Percentiles rank a stretch among this genome's conserved stretches.
Evolutionary conservation across 2,113 vertebrate genomes (phyloP).

Genomic region (Bubo blakistoni): DNA sequence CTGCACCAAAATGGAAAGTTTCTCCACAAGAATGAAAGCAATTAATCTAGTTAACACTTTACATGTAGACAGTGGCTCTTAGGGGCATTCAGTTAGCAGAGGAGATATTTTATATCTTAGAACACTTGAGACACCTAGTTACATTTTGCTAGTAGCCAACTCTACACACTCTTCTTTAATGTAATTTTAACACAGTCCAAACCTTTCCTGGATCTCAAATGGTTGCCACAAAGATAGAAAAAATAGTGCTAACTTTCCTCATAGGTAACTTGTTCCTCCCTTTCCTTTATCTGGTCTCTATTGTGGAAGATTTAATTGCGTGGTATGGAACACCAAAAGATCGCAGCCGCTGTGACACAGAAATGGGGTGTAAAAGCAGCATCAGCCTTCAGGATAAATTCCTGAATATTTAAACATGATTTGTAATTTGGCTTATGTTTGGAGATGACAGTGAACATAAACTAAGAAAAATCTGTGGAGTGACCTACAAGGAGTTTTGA

Average conservation of each 20-base stretch:
- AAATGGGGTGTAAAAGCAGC: background rate
- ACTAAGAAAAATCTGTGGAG: background rate
- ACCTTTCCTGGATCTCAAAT: background rate
- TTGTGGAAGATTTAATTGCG: background rate
- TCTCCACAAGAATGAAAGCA: background rate
- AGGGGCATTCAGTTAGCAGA: background rate
- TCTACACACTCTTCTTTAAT: background rate
- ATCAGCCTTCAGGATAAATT: background rate
- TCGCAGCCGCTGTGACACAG: rapidly evolving
- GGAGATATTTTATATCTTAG: background rate
- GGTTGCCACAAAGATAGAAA: background rate
- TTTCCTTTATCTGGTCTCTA: background rate
- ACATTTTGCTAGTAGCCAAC: background rate
- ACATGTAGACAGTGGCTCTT: background rate
- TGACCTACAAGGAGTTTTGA: background rate
- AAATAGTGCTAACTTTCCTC: background rate
- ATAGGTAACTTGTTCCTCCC: background rate
- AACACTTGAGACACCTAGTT: background rate
- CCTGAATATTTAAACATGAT: background rate
- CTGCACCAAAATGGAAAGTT: background rate
- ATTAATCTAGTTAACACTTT: background rate
- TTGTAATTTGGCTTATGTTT: background rate
- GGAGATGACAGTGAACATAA: background rate
- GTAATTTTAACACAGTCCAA: background rate
- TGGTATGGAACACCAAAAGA: background rate